These are phyloP conservation scores for Drosophila neutralis DNA, from an alignment of 2,888 invertebrate genomes.

Conservation along the genomic window DNA sequence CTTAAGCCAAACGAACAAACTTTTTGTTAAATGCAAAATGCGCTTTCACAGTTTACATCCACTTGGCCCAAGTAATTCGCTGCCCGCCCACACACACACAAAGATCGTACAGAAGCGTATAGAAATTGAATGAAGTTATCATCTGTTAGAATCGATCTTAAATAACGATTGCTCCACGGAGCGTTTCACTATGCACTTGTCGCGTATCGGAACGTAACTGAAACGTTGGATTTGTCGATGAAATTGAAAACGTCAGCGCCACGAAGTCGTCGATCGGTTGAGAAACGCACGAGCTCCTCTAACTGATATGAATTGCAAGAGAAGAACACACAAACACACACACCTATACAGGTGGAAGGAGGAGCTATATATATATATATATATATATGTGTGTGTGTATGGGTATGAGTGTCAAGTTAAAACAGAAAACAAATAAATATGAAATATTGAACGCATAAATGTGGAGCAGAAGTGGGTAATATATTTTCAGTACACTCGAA, in stretches of 20 bases:
- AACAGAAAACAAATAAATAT: constrained; percentile 72
- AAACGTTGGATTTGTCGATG: constrained; percentile 79
- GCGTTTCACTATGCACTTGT: constrained; percentile 81
- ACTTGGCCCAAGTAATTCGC: constrained; percentile 85
- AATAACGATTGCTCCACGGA: constrained; percentile 38
- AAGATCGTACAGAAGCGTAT: not conserved
- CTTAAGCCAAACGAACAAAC: constrained; percentile 86
- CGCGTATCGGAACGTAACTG: constrained; percentile 84
- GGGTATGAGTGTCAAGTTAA: constrained; percentile 26
- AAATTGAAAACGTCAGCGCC: constrained; percentile 82
- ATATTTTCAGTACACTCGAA: constrained; percentile 10
- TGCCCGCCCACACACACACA: constrained; percentile 56
- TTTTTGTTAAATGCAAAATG: constrained; percentile 76
- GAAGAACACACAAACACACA: constrained; percentile 14
- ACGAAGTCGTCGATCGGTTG: constrained; percentile 59
- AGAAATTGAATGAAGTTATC: not conserved
- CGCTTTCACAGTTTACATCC: constrained; percentile 83
- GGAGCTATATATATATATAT: constrained; percentile 21
- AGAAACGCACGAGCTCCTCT: constrained; percentile 28
- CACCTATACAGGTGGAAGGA: constrained; percentile 44
- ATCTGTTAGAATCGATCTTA: constrained; percentile 1
- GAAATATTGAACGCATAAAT: constrained; percentile 76
- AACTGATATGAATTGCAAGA: constrained; percentile 64
- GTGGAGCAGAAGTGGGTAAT: constrained; percentile 70
- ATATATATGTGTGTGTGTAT: constrained; percentile 5